These are phyloP conservation scores for Ferrisia virgata DNA, from an alignment of 2,888 invertebrate genomes.

Conservation along the genomic window DNA sequence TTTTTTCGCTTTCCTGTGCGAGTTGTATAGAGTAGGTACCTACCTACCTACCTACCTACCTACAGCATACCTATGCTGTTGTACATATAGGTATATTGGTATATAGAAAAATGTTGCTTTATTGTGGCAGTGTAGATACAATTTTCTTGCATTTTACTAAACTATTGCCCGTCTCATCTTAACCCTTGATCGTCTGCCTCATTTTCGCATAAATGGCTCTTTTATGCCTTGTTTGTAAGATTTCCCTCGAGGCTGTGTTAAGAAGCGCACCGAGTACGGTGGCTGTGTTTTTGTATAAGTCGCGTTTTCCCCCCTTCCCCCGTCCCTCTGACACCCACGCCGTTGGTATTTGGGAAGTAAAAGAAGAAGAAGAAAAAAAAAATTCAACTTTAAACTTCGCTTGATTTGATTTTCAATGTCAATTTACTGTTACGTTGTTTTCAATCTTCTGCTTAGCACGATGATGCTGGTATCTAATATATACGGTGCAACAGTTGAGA, in stretches of 20 bases:
- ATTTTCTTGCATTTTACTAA: conserved; percentile 36
- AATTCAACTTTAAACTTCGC: conserved; percentile 27
- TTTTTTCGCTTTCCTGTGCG: neutral
- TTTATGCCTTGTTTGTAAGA: conserved; percentile 47
- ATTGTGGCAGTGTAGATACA: conserved; percentile 45
- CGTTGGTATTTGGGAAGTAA: neutral
- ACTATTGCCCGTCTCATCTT: neutral
- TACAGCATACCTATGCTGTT: too few species aligned
- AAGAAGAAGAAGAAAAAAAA: neutral
- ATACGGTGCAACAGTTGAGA: conserved; percentile 34
- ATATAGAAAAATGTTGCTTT: conserved; percentile 40
- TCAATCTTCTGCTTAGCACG: conserved; percentile 2
- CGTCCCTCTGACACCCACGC: too few species aligned
- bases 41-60: too few species aligned
- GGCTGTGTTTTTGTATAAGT: neutral
- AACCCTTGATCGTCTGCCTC: conserved; percentile 39
- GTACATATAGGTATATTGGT: too few species aligned
- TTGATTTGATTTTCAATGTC: conserved; percentile 46
- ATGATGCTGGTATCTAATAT: too few species aligned
- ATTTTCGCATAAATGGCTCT: conserved; percentile 46
- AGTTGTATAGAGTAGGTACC: too few species aligned
- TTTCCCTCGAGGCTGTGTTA: conserved; percentile 45
- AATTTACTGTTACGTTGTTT: conserved; percentile 41
- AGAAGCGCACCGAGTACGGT: conserved; percentile 4
- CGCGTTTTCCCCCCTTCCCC: too few species aligned